A percentile compares a stretch with the other conserved stretches of the same genome.
Evolutionary conservation across 2,797 vertebrate genomes (phyloP).

Genomic region (Sitta carolinensis): DNA sequence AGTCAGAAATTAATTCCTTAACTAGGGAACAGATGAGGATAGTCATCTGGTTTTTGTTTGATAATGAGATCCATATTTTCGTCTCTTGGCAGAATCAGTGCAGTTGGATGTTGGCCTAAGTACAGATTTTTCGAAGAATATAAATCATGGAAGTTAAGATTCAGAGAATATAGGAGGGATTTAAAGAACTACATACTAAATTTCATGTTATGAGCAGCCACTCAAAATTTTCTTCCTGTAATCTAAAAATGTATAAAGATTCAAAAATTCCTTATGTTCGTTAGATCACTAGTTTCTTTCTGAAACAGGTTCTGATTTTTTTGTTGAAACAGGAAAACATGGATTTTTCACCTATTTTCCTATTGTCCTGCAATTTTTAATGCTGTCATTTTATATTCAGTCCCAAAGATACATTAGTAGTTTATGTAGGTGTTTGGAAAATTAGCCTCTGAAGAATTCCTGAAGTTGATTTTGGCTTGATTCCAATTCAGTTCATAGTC

Average conservation of each 20-base stretch:
- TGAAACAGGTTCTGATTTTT: neutral
- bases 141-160: neutral
- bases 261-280: neutral
- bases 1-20: neutral
- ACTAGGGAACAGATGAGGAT: neutral
- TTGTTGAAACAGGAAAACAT: neutral
- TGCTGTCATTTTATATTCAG: neutral
- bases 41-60: neutral
- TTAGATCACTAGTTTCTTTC: neutral
- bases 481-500: neutral
- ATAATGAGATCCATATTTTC: neutral
- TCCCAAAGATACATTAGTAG: neutral
- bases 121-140: neutral
- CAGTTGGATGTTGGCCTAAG: neutral
- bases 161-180: neutral
- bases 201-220: rapidly evolving
- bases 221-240: neutral
- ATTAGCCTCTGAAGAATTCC: neutral
- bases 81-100: neutral
- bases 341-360: neutral
- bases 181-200: neutral
- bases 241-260: neutral
- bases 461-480: neutral
- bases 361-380: neutral
- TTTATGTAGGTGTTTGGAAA: neutral